Evolutionary conservation across 2,113 vertebrate genomes (phyloP).

Genomic region (Aramus guarauna): DNA sequence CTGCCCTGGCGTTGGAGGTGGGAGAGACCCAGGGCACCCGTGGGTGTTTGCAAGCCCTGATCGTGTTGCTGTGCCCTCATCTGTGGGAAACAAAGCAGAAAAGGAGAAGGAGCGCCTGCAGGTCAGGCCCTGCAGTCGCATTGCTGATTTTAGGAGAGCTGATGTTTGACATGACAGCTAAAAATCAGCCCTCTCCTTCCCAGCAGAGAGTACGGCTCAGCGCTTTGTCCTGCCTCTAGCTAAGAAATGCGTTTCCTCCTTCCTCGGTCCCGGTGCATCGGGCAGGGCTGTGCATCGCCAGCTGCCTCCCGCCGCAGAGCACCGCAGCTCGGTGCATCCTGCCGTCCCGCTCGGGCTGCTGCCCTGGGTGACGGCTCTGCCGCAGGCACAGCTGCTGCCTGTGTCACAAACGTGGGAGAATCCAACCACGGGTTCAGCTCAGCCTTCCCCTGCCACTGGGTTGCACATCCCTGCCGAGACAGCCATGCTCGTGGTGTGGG

Average conservation of each 20-base stretch:
- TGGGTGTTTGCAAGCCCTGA: background rate
- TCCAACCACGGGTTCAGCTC: background rate
- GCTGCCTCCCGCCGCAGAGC: background rate
- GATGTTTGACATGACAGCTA: background rate
- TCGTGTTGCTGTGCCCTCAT: background rate
- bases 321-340: background rate
- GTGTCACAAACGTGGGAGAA: background rate
- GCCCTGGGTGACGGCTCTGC: background rate
- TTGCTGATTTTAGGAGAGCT: background rate
- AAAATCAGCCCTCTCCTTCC: background rate
- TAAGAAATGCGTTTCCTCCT: background rate
- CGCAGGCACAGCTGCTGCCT: background rate
- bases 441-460: background rate
- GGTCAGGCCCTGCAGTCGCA: background rate
- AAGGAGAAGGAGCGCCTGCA: background rate
- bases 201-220: background rate
- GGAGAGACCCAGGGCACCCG: background rate
- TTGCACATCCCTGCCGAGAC: rapidly evolving
- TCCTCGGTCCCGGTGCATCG: rapidly evolving
- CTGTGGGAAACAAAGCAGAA: background rate
- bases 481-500: background rate
- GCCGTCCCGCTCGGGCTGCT: background rate
- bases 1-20: background rate
- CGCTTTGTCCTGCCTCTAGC: background rate
- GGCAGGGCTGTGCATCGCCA: background rate